Evolutionary conservation across 2,888 invertebrate species (phyloP).

Genomic region (Glaucopsyche alexis): DNA sequence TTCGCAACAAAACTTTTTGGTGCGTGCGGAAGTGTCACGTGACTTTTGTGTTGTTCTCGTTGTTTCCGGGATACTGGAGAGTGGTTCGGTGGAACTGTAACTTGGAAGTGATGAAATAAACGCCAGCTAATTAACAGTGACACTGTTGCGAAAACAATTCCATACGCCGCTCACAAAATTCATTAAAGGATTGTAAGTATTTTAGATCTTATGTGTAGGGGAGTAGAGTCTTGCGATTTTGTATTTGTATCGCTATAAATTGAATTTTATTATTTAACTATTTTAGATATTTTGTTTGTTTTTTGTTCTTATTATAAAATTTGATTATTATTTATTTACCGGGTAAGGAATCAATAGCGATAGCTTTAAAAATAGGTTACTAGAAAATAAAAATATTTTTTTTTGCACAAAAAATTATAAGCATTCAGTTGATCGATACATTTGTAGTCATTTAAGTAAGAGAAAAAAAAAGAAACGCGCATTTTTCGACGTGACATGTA

Average conservation of each 20-base stretch:
- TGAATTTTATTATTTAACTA: background rate
- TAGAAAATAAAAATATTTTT: background rate
- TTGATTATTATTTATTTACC: background rate
- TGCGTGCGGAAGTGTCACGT: conserved; percentile 58
- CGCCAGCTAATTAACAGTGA: conserved; percentile 75
- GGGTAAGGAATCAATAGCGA: background rate
- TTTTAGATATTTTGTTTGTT: background rate
- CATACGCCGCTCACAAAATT: conserved; percentile 54
- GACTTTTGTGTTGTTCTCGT: conserved; percentile 46
- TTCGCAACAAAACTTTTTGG: conserved; percentile 68
- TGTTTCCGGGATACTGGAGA: conserved; percentile 39
- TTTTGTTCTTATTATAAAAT: background rate
- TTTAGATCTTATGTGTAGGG: conserved; percentile 30
- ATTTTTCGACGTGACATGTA: conserved; percentile 29
- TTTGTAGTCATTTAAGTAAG: background rate
- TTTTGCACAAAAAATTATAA: background rate
- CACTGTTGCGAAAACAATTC: conserved; percentile 73
- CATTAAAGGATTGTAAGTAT: conserved; percentile 68
- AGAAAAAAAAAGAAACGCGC: background rate
- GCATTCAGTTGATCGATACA: background rate
- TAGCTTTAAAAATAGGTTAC: background rate
- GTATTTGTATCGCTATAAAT: background rate
- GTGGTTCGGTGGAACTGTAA: conserved; percentile 62
- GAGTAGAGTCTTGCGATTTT: conserved; percentile 18
- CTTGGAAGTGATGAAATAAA: conserved; percentile 74